Evolutionary conservation across 2,797 vertebrate species (phyloP).

Genomic region (Centroberyx gerrardi): DNA sequence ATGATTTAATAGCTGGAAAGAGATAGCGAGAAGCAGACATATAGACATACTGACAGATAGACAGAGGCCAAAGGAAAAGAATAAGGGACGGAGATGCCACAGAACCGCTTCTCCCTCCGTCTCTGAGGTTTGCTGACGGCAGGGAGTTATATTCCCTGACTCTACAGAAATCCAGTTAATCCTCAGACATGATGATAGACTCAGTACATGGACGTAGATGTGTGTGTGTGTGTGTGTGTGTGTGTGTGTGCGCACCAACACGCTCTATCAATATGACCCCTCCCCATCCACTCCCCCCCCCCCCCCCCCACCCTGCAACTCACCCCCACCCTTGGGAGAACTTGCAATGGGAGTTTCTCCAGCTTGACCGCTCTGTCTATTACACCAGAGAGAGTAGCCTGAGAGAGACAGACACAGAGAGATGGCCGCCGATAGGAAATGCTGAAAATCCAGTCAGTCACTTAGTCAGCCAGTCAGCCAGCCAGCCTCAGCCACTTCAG

Average conservation of each 20-base stretch:
- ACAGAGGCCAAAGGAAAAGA: neutral
- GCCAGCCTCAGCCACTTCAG: constrained; percentile 41
- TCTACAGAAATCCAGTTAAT: constrained; percentile 50
- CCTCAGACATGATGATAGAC: constrained; percentile 41
- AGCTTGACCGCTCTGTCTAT: constrained; percentile 59
- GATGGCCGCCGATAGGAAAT: constrained; percentile 67
- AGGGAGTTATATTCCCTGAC: constrained; percentile 24
- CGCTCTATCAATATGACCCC: constrained; percentile 21
- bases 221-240: neutral
- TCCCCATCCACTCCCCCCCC: neutral
- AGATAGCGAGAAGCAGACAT: neutral
- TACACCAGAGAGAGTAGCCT: constrained; percentile 57
- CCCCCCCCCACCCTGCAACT: no score
- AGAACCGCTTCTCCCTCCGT: constrained; percentile 11
- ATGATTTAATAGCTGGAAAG: neutral
- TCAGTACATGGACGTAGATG: constrained; percentile 10
- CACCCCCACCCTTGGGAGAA: constrained; percentile 6
- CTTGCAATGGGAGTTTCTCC: constrained; percentile 46
- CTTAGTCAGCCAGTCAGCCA: constrained; percentile 28
- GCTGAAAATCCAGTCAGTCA: constrained; percentile 56
- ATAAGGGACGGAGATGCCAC: neutral
- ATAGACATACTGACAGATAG: neutral
- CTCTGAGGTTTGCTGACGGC: constrained; percentile 33
- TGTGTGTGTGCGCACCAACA: neutral
- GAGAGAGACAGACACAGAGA: constrained; percentile 53